A percentile compares a stretch with the other conserved stretches of the same genome.
phyloP scores from a whole-genome alignment of 2,797 vertebrate species.

The Leptoclinus maculatus region DNA sequence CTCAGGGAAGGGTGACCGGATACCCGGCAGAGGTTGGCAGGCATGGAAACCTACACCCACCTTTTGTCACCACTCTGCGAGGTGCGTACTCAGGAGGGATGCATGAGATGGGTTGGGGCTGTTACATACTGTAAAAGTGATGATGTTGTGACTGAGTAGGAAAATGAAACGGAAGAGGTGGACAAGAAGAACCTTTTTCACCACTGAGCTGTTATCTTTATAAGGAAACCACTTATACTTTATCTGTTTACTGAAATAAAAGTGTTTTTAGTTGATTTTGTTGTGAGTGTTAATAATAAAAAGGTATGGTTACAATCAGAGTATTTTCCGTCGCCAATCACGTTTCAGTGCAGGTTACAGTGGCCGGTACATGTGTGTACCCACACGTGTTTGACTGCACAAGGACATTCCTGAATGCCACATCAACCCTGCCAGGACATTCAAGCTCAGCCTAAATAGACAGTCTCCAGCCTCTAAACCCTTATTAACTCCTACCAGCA shows the following conservation, averaged over 20 bases:
- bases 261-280: background rate
- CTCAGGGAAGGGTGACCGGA: conserved; percentile 32
- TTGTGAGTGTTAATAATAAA: background rate
- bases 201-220: background rate
- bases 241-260: background rate
- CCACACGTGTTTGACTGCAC: conserved; percentile 37
- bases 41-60: conserved; percentile 22
- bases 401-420: conserved; percentile 61
- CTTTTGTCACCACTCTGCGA: conserved; percentile 14
- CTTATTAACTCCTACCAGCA: conserved; percentile 77
- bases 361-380: conserved; percentile 1
- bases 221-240: background rate
- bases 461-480: conserved; percentile 70
- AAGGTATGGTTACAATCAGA: background rate
- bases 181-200: background rate
- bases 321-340: background rate
- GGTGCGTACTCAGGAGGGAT: conserved; percentile 16
- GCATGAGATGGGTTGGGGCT: background rate
- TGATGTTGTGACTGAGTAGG: background rate
- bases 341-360: background rate
- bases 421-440: conserved; percentile 53
- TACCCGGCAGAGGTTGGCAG: conserved; percentile 8
- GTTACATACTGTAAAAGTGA: background rate
- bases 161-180: conserved; percentile 3
- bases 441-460: conserved; percentile 62